Conservation (phyloP, 1,140 invertebrate genomes). For the Drosophila lini region DNA sequence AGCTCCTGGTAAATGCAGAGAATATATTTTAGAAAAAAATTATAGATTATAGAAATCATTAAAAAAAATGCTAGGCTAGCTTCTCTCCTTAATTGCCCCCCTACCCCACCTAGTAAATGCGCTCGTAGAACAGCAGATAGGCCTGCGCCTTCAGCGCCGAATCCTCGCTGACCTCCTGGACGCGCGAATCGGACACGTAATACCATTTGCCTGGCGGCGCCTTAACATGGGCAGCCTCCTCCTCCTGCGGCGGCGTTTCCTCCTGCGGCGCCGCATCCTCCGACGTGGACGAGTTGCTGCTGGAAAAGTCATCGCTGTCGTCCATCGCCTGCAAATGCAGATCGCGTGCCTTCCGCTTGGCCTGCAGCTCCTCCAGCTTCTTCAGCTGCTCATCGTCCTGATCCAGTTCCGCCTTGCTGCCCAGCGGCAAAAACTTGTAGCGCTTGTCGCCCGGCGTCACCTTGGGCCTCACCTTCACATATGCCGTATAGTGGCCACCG, state of each 20-base stretch:
- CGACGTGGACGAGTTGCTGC: constrained; percentile 85
- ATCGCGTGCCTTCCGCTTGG: constrained; percentile 83
- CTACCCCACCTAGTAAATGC: constrained; percentile 87
- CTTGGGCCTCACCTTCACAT: constrained; percentile 90
- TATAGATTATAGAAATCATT: background rate
- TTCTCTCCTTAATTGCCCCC: background rate
- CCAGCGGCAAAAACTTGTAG: constrained; percentile 89
- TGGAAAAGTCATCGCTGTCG: constrained; percentile 85
- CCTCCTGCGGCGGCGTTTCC: constrained; percentile 55
- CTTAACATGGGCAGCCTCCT: constrained; percentile 84
- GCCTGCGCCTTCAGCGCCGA: constrained; percentile 94
- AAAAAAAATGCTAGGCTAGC: constrained; percentile 7
- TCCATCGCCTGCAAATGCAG: constrained; percentile 74
- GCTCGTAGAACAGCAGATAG: constrained; percentile 99
- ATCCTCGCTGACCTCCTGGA: constrained; percentile 91
- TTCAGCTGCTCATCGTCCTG: constrained; percentile 78
- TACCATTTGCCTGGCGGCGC: constrained; percentile 94
- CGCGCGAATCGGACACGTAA: constrained; percentile 95
- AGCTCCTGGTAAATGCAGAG: constrained; percentile 2
- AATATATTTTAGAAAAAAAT: background rate
- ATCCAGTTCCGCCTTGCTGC: constrained; percentile 85
- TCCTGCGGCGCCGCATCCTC: constrained; percentile 50
- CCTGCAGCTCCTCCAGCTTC: constrained; percentile 72
- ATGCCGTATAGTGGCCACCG: constrained; percentile 98
- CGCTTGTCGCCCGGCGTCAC: constrained; percentile 87